A percentile compares a stretch with the other conserved stretches of the same genome.
Evolutionary conservation across 1,140 invertebrate species (phyloP).

Genomic region (Drosophila oshimai): DNA sequence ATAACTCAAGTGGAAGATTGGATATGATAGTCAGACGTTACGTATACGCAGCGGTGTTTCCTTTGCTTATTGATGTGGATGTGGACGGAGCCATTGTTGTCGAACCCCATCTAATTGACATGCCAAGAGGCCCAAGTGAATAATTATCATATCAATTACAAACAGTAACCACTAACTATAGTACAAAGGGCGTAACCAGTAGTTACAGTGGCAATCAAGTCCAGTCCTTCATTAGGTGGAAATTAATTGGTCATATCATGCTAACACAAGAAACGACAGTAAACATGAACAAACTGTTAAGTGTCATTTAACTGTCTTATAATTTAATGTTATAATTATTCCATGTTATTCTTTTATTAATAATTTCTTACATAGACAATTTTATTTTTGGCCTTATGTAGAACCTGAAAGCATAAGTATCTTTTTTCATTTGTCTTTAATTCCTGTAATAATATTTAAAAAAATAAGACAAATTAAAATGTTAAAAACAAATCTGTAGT

Average conservation of each 20-base stretch:
- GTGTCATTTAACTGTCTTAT: too few relatives aligned
- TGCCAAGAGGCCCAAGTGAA: conserved; percentile 41
- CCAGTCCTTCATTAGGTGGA: conserved; percentile 20
- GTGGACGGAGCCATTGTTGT: conserved; percentile 3
- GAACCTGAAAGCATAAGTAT: too few relatives aligned
- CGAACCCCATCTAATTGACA: conserved; percentile 46
- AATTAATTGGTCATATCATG: conserved; percentile 21
- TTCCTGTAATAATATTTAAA: too few relatives aligned
- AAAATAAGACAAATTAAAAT: too few relatives aligned
- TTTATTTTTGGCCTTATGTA: too few relatives aligned
- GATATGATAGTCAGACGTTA: conserved; percentile 35
- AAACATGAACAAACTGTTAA: background rate
- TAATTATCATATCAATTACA: conserved; percentile 76
- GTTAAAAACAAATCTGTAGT: too few relatives aligned
- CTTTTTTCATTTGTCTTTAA: too few relatives aligned
- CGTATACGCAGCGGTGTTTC: conserved; percentile 49
- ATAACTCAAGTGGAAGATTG: conserved; percentile 39
- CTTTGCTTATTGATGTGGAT: background rate
- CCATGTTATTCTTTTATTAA: too few relatives aligned
- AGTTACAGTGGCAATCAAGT: conserved; percentile 4
- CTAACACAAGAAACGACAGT: background rate
- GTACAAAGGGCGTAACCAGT: background rate
- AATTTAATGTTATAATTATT: too few relatives aligned
- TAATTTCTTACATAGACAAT: too few relatives aligned
- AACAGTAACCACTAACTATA: conserved; percentile 5